phyloP scores from a whole-genome alignment of 2,888 invertebrate species.

The Netelia inedita region DNA sequence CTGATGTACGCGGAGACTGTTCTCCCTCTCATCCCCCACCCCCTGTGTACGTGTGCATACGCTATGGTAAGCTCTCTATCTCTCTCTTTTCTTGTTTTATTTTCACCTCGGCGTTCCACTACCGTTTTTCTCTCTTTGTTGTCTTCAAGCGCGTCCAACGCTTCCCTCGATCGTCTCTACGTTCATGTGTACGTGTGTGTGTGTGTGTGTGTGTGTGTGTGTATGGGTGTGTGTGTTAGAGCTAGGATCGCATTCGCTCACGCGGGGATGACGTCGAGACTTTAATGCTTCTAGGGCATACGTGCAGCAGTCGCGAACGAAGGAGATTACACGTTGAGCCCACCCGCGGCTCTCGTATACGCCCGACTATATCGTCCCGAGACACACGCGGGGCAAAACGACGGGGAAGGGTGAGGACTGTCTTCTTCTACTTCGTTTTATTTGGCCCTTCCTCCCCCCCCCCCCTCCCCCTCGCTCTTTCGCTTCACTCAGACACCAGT shows the following conservation, averaged over 20 bases:
- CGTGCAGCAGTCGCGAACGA: slow-evolving; percentile 69
- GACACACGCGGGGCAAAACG: slow-evolving; percentile 68
- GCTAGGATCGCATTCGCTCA: slow-evolving; percentile 74
- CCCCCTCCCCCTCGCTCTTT: slow-evolving; percentile 38
- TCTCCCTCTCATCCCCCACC: slow-evolving; percentile 57
- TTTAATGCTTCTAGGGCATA: slow-evolving; percentile 81
- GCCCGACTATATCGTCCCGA: slow-evolving; percentile 66
- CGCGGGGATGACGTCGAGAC: slow-evolving; percentile 78
- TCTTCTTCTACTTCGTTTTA: slow-evolving; percentile 55
- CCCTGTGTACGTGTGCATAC: slow-evolving; percentile 43
- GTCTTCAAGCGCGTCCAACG: slow-evolving; percentile 75
- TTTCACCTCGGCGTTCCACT: slow-evolving; percentile 78
- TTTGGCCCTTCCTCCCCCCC: slow-evolving; percentile 7
- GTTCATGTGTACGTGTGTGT: not conserved
- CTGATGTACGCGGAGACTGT: slow-evolving; percentile 40
- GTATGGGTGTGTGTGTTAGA: slow-evolving; percentile 15
- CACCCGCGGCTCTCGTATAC: slow-evolving; percentile 74
- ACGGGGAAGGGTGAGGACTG: slow-evolving; percentile 58
- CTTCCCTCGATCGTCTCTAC: slow-evolving; percentile 30
- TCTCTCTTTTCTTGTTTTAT: slow-evolving; percentile 74
- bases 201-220: slow-evolving; percentile 6
- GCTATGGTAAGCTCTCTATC: slow-evolving; percentile 63
- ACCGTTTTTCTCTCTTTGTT: slow-evolving; percentile 77
- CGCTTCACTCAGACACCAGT: slow-evolving; percentile 51
- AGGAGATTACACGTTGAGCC: slow-evolving; percentile 78